Conservation (phyloP, 2,888 invertebrate species). For the Cryptus armator region DNA sequence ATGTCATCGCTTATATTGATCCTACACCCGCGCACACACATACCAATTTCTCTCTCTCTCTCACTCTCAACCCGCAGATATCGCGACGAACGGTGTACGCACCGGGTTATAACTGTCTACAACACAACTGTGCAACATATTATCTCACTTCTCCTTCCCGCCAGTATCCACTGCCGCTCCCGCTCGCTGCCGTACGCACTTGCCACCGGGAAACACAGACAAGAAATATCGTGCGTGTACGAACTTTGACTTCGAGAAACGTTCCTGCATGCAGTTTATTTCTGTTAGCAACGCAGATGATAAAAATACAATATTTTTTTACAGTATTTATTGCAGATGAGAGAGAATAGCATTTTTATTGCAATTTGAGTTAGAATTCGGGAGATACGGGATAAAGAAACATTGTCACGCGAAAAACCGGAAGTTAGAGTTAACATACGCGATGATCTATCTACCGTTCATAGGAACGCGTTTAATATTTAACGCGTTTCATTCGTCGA, state of each 20-base stretch:
- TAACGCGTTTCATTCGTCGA: slow-evolving; percentile 59
- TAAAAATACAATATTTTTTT: not conserved
- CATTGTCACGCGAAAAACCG: not conserved
- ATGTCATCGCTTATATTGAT: slow-evolving; percentile 85
- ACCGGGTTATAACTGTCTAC: slow-evolving; percentile 47
- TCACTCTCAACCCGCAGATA: slow-evolving; percentile 23
- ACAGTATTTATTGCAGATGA: not conserved
- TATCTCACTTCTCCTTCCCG: slow-evolving; percentile 60
- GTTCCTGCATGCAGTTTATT: not conserved
- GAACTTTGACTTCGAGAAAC: not conserved
- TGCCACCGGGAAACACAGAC: not conserved
- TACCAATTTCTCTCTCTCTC: slow-evolving; percentile 19
- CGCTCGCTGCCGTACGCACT: slow-evolving; percentile 24
- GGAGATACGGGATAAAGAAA: not conserved
- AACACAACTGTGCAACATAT: slow-evolving; percentile 65
- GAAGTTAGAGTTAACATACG: slow-evolving; percentile 8
- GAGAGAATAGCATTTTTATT: not conserved
- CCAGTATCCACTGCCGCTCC: not conserved
- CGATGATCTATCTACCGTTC: slow-evolving; percentile 12
- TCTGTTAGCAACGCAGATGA: not conserved
- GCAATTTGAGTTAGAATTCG: not conserved
- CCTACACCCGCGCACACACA: slow-evolving; percentile 74
- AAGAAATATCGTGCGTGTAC: not conserved
- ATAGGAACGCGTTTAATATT: slow-evolving; percentile 25
- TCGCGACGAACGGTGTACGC: slow-evolving; percentile 23